Evolutionary conservation across 2,888 invertebrate species (phyloP), one percentile per base, ranked within the genome.

Genomic region (Eugnorisma glareosa): DNA sequence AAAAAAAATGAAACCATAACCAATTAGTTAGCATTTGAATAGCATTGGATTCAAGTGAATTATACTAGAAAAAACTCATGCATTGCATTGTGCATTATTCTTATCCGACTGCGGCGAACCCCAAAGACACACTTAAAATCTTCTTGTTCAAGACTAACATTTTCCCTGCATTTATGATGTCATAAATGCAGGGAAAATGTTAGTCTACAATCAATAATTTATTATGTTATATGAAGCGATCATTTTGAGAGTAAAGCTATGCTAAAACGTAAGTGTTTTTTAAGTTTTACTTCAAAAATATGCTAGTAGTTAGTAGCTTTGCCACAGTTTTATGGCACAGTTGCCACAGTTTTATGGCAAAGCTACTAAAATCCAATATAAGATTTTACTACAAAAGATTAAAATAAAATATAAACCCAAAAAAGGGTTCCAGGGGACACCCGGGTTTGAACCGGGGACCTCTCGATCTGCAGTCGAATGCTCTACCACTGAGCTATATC

Each of bases 391-490:
- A 5, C 45, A 8, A 6, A 54, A 40, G 28, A 37, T 8, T 67
- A 18, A n/a, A 15, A 15, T 35, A 51, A 35, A 13, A 2, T 6
- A 61, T 63, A 79, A 74, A 67, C 40, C 0, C 11, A 73, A 85
- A 72, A 86, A 86, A 10, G 2, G 2, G 0, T 1, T 10, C 1
- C 40, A 94, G 94, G 94, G 94, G 94, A 94, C 94, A 95, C 94
- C 94, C 94, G 94, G 94, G 94, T 95, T 95, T 95, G 94, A 95
- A 94, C 94, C 94, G 94, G 94, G 94, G 94, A 94, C 94, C 94
- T 94, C 94, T 94, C 94, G 94, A 94, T 94, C 94, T 94, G 94
- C 94, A 94, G 94, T 94, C 94, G 94, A 94, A 94, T 94, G 94
- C 94, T 94, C 94, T 94, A 94, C 94, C 94, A 94, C 94, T 94